These are phyloP conservation scores for Lordiphosa andalusiaca DNA, from an alignment of 2,888 invertebrate species.

Conservation along the genomic window DNA sequence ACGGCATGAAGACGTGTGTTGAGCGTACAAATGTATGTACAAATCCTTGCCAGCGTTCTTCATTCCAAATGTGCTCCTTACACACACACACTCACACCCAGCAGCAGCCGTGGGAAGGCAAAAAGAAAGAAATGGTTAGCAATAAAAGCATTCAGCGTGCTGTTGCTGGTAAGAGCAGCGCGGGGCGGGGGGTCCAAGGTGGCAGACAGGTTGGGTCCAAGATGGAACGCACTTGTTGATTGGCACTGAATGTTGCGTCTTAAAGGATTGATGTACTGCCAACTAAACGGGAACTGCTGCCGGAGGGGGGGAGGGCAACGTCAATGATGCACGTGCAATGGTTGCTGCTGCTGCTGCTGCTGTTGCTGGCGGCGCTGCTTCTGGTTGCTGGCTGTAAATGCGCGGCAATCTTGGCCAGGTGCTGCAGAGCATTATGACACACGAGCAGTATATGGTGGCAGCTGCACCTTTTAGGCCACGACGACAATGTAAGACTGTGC, in stretches of 20 bases:
- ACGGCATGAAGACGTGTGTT: conserved; percentile 24
- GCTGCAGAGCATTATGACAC: conserved; percentile 30
- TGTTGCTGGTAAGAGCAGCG: conserved; percentile 51
- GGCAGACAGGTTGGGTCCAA: conserved; percentile 42
- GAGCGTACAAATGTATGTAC: conserved; percentile 37
- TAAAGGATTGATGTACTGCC: conserved; percentile 68
- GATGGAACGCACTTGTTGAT: conserved; percentile 74
- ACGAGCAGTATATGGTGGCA: too few relatives aligned
- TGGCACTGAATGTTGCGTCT: conserved; percentile 74
- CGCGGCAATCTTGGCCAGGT: conserved; percentile 14
- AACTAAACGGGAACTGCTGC: conserved; percentile 1
- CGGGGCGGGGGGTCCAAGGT: not conserved
- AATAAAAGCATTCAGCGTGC: conserved; percentile 72
- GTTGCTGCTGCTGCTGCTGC: conserved; percentile 7
- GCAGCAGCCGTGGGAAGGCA: not conserved
- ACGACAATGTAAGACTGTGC: too few relatives aligned
- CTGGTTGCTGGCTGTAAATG: conserved; percentile 39
- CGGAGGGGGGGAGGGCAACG: conserved; percentile 5
- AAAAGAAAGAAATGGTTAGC: conserved; percentile 62
- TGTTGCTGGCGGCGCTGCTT: not conserved
- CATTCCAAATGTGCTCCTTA: conserved; percentile 21
- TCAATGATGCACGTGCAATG: conserved; percentile 31
- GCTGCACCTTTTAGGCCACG: too few relatives aligned
- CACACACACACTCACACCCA: conserved; percentile 35
- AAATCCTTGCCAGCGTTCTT: conserved; percentile 61